Evolutionary conservation across 2,113 vertebrate species (phyloP).

Genomic region (Pseudolaguvia tuberculata): DNA sequence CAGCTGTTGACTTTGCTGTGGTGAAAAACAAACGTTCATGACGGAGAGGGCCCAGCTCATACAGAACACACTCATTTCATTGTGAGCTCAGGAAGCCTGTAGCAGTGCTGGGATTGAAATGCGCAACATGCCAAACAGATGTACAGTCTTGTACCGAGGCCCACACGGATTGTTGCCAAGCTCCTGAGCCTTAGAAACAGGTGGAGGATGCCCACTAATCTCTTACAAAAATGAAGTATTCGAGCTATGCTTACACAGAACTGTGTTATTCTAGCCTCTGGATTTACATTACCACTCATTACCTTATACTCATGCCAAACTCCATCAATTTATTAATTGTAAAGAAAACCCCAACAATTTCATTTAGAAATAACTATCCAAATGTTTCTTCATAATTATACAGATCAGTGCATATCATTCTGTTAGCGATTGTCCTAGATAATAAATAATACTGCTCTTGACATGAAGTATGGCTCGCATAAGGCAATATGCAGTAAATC

Average conservation of each 20-base stretch:
- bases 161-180: constrained; percentile 71
- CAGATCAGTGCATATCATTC: neutral
- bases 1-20: constrained; percentile 56
- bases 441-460: neutral
- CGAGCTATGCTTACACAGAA: constrained; percentile 72
- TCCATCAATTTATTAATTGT: neutral
- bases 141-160: constrained; percentile 68
- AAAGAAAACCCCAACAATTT: neutral
- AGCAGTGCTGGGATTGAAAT: constrained; percentile 68
- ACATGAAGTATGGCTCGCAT: neutral
- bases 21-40: constrained; percentile 59
- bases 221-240: constrained; percentile 80
- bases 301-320: constrained; percentile 39
- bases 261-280: constrained; percentile 67
- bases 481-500: neutral
- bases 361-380: neutral
- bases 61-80: constrained; percentile 71
- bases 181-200: constrained; percentile 77
- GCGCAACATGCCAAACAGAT: constrained; percentile 74
- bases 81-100: constrained; percentile 62
- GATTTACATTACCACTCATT: constrained; percentile 52
- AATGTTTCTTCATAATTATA: neutral
- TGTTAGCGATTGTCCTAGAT: neutral
- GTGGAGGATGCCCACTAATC: constrained; percentile 81
- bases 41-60: constrained; percentile 62